Evolutionary conservation across 2,888 invertebrate species (phyloP).

Genomic region (Nephrotoma appendiculata): DNA sequence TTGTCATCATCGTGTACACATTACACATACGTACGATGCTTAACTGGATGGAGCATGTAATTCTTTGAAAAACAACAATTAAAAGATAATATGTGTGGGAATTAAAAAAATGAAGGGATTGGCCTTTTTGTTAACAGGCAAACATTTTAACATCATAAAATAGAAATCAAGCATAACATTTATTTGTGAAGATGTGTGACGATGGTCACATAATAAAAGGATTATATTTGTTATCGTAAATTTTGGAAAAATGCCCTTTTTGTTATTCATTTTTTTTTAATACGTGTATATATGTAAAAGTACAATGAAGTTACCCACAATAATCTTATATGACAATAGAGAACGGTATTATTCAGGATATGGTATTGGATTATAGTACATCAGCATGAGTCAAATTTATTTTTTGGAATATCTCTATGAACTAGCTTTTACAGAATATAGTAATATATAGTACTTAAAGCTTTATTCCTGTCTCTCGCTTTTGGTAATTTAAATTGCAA

Average conservation of each 20-base stretch:
- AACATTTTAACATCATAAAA: not conserved
- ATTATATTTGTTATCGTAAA: not conserved
- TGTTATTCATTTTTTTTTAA: not conserved
- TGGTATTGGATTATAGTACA: no score
- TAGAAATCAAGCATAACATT: not conserved
- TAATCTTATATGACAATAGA: not conserved
- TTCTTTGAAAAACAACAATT: not conserved
- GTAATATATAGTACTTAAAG: no score
- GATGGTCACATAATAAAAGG: not conserved
- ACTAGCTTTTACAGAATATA: no score
- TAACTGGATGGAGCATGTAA: not conserved
- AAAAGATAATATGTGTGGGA: not conserved
- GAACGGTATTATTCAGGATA: no score
- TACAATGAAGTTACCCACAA: not conserved
- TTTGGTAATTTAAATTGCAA: no score
- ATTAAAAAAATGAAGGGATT: not conserved
- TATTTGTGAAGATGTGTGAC: not conserved
- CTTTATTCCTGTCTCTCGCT: no score
- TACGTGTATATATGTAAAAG: no score
- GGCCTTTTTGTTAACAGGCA: not conserved
- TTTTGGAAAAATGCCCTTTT: not conserved
- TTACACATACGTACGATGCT: not conserved
- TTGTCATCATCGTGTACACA: not conserved
- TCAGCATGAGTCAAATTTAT: no score
- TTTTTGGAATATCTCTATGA: no score